A percentile compares a stretch with the other conserved stretches of the same genome.
These are phyloP conservation scores for Pterocles gutturalis DNA, from an alignment of 2,113 vertebrate genomes.

Conservation along the genomic window DNA sequence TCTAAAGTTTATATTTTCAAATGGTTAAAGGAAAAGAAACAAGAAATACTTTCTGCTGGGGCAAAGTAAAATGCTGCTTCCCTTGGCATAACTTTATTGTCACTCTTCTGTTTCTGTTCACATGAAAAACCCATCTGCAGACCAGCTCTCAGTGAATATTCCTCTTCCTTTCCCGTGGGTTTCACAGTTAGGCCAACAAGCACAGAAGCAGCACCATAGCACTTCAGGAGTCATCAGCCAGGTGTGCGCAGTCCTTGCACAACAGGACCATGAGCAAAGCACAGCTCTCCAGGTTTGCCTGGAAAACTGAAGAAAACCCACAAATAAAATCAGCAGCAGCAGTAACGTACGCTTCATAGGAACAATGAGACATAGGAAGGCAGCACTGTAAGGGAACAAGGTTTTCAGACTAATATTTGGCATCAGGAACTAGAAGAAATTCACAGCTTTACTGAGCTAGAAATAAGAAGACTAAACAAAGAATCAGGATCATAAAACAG, in stretches of 20 bases:
- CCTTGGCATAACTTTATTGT: not conserved
- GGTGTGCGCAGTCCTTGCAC: not conserved
- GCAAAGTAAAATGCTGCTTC: not conserved
- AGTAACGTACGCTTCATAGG: not conserved
- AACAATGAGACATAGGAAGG: not conserved
- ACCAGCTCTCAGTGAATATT: not conserved
- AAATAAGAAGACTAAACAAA: not conserved
- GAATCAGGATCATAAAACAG: not conserved
- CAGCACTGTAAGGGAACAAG: not conserved
- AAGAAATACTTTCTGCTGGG: not conserved
- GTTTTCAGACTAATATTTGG: not conserved
- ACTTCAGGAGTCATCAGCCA: not conserved
- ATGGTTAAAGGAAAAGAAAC: not conserved
- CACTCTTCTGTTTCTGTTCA: not conserved
- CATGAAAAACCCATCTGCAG: not conserved
- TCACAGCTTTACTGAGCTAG: not conserved
- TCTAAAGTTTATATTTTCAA: not conserved
- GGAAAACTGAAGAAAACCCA: not conserved
- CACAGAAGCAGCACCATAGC: not conserved
- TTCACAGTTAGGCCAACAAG: not conserved
- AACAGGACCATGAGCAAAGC: not conserved
- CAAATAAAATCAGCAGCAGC: not conserved
- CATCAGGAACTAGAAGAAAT: not conserved
- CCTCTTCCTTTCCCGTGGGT: not conserved
- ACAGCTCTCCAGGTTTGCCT: not conserved